Evolutionary conservation across 2,888 invertebrate species (phyloP), one percentile per base, ranked within the genome.

Genomic region (Sarcophaga carnaria): DNA sequence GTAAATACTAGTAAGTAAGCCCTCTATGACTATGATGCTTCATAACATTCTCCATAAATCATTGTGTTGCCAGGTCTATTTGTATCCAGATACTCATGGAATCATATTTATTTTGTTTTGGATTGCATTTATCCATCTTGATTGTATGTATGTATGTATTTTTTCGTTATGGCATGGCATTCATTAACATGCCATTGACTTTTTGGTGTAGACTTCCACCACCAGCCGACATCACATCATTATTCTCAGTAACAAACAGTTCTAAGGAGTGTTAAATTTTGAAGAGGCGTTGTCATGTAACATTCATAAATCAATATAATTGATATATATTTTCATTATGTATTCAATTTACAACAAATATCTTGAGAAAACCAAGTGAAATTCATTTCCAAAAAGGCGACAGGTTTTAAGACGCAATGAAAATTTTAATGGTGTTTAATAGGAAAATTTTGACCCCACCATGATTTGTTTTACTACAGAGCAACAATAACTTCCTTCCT

Each of bases 141-240:
- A 54, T 54, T 17, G 54, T 54, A 37, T 37, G 37, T 37, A 37
- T 8, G 1, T 37, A 37, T 37, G 37, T 37, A 37, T 37, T 37
- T 10, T 37, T 54, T 54, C 54, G 54, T 54, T 54, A 54, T 54
- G 54, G 54, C 66, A 49, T 70, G 60, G 37, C 74, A 77, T 87
- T 87, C 87, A 84, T 87, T 87, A 87, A 76, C 81, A 84, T 81
- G 78, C 87, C 81, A 87, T 87, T 87, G 87, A 87, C 87, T 87
- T 87, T 71, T 81, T 79, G 84, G 69, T 84, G 63, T 37, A 79
- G 81, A 79, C 63, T 70, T 63, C 70, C 85, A 74, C 54, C 77
- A 78, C 59, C 63, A 17, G 17, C 4, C n/a, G 64, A 22, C 66
- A 54, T 59, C 47, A 59, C 17, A 63, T n/a, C 69, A 22, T 47